phyloP scores from a whole-genome alignment of 2,888 invertebrate genomes.

The Atethmia centrago region DNA sequence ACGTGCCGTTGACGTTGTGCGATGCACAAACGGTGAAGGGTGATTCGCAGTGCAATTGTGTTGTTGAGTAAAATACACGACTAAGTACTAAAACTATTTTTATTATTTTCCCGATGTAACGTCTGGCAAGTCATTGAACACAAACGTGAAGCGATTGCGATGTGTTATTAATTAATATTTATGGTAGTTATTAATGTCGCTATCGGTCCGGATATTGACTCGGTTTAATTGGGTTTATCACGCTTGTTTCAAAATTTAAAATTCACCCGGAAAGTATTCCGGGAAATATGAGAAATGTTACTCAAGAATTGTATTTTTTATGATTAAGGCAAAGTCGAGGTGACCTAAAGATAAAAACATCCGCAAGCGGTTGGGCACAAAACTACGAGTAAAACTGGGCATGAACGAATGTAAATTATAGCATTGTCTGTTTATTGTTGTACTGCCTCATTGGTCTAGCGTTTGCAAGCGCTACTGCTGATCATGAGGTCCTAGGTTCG shows the following conservation, averaged over 20 bases:
- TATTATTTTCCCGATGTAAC: conserved; percentile 16
- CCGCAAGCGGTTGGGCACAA: background rate
- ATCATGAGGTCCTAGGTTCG: no score
- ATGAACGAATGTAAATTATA: background rate
- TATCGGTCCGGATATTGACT: conserved; percentile 42
- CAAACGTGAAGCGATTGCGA: conserved; percentile 15
- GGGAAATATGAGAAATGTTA: background rate
- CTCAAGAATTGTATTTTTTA: background rate
- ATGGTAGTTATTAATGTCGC: conserved; percentile 15
- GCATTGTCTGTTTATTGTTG: no score
- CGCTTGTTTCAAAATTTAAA: background rate
- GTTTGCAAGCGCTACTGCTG: no score
- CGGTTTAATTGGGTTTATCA: conserved; percentile 23
- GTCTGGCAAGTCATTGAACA: conserved; percentile 36
- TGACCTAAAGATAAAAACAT: background rate
- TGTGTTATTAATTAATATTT: conserved; percentile 23
- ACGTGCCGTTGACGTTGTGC: no score
- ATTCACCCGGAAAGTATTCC: conserved; percentile 11
- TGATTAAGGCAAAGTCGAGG: background rate
- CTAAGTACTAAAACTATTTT: conserved; percentile 10
- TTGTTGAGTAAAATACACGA: background rate
- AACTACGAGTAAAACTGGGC: background rate
- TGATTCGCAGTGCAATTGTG: no score
- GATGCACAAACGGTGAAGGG: no score
- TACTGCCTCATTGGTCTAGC: no score